phyloP scores from a whole-genome alignment of 1,140 invertebrate species.

The Philaenus spumarius region DNA sequence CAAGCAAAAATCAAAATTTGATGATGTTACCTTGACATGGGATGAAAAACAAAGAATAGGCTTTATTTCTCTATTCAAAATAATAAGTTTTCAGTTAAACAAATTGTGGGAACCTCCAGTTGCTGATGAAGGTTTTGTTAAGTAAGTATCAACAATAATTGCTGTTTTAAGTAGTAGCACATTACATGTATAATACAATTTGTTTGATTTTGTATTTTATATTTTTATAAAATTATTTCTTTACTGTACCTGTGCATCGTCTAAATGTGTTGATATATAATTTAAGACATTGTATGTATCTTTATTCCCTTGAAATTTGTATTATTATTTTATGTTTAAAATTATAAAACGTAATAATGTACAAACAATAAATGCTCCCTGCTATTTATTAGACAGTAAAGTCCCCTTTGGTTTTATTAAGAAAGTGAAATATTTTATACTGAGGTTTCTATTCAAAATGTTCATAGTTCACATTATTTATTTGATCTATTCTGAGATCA shows the following conservation, averaged over 20 bases:
- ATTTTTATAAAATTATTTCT: neutral
- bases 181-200: constrained; percentile 19
- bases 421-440: no score
- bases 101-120: constrained; percentile 75
- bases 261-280: neutral
- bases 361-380: no score
- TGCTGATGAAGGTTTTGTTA: constrained; percentile 77
- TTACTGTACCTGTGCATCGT: neutral
- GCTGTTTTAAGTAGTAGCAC: no score
- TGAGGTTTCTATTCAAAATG: no score
- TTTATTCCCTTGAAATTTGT: neutral
- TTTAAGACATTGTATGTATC: neutral
- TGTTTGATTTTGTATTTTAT: constrained; percentile 30
- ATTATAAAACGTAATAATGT: no score
- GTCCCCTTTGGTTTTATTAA: no score
- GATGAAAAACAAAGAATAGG: constrained; percentile 49
- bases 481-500: no score
- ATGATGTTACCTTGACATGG: constrained; percentile 47
- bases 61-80: constrained; percentile 53
- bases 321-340: no score
- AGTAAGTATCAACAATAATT: constrained; percentile 46
- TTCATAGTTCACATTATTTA: no score
- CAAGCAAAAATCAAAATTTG: constrained; percentile 33
- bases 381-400: no score
- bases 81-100: constrained; percentile 60